Evolutionary conservation across 2,888 invertebrate species (phyloP), one percentile per base, ranked within the genome.

Genomic region (Torymus texanus): DNA sequence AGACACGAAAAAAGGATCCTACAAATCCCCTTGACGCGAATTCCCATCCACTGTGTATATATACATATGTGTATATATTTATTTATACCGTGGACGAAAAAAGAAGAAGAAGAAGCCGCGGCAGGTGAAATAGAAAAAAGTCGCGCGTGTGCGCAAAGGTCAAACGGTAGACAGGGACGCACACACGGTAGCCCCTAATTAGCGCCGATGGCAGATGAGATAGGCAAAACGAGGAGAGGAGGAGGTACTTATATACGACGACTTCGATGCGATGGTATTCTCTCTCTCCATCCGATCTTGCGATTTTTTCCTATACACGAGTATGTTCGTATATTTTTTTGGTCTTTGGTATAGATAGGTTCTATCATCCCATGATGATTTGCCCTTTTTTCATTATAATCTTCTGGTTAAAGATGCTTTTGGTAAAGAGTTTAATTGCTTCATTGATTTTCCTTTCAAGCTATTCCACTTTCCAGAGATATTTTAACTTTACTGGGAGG

Each of bases 131-230:
- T 24, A 67, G 56, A 73, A 21, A 72, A 0, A 61, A 8, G 65
- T 16, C 24, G 16, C 53, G 59, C n/a, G 41, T 21, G 21, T 2
- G 21, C 21, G 21, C 41, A 61, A 70, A 72, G 71, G 71, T 79
- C 75, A 79, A 70, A 62, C 10, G 2, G 65, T 14, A 58, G 11
- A n/a, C n/a, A 50, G 11, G 21, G 53, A 65, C 12, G 24, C 51
- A 53, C 63, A 61, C 41, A 81, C 78, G 72, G 81, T 81, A 81
- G 81, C 81, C 74, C 70, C 76, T 81, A 77, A 81, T 79, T 81
- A 81, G 81, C 76, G 56, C 63, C 74, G 75, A 81, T 81, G 76
- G 81, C 78, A 74, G 74, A 81, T 81, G 81, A 81, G 81, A 81
- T 81, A 70, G 14, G 73, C 21, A 18, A n/a, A n/a, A n/a, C 59